Evolutionary conservation across 2,888 invertebrate genomes (phyloP).

Genomic region (Cloeon dipterum): DNA sequence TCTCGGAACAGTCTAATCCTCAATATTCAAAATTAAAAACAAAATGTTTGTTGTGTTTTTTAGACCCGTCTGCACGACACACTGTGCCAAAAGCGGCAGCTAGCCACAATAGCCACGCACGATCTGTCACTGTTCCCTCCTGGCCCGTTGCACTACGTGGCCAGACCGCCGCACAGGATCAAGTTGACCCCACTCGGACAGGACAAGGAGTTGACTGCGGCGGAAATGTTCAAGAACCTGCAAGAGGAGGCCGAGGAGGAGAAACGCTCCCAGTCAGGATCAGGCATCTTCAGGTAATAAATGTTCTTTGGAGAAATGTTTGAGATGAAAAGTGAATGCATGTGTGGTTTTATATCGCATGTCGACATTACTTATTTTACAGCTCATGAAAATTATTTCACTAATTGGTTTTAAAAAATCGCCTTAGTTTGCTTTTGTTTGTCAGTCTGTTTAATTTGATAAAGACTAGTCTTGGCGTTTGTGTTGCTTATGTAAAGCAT

Average conservation of each 20-base stretch:
- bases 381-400: too few species aligned
- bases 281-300: slow-evolving; percentile 52
- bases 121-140: slow-evolving; percentile 39
- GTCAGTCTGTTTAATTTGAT: too few species aligned
- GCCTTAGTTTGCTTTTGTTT: too few species aligned
- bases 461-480: not conserved
- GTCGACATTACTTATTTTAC: too few species aligned
- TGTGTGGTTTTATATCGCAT: too few species aligned
- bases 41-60: slow-evolving; percentile 6
- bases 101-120: slow-evolving; percentile 66
- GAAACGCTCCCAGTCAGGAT: slow-evolving; percentile 56
- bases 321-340: too few species aligned
- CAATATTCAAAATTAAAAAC: too few species aligned
- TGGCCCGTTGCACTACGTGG: slow-evolving; percentile 39
- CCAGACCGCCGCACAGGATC: slow-evolving; percentile 35
- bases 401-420: too few species aligned
- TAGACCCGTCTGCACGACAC: slow-evolving; percentile 52
- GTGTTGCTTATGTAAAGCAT: too few species aligned
- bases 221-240: slow-evolving; percentile 39
- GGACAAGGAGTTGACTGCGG: slow-evolving; percentile 33
- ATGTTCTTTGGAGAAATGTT: too few species aligned
- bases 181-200: slow-evolving; percentile 41
- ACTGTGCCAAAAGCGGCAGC: slow-evolving; percentile 51
- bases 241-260: slow-evolving; percentile 53
- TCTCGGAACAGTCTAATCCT: too few species aligned